Percentiles rank a stretch among this genome's conserved stretches.
Conservation (phyloP, 1,140 invertebrate species). For the Temnothorax curvispinosus region DNA sequence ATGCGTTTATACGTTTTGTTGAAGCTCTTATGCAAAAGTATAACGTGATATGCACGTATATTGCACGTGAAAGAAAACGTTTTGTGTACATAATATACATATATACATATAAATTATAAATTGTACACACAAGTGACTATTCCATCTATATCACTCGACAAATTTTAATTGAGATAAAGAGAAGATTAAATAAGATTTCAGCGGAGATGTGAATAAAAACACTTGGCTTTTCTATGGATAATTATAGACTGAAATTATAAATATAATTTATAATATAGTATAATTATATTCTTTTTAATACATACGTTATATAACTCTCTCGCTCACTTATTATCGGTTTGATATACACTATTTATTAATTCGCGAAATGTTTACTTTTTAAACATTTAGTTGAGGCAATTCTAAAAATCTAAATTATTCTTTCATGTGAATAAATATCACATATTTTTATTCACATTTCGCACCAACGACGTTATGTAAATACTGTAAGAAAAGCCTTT, state of each 20-base stretch:
- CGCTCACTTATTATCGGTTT: neutral
- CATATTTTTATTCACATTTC: slow-evolving; percentile 48
- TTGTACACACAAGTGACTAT: slow-evolving; percentile 61
- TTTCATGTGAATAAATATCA: neutral
- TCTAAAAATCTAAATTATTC: neutral
- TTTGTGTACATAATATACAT: slow-evolving; percentile 71
- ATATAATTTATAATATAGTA: slow-evolving; percentile 8
- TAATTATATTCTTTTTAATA: neutral
- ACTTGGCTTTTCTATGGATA: slow-evolving; percentile 44
- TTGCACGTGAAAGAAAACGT: slow-evolving; percentile 12
- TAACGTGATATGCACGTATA: neutral
- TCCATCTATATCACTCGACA: slow-evolving; percentile 58
- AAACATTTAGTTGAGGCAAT: neutral
- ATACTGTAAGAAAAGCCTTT: slow-evolving; percentile 80
- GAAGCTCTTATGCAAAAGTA: slow-evolving; percentile 48
- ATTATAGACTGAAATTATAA: slow-evolving; percentile 13
- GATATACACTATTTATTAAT: neutral
- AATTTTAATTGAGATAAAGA: slow-evolving; percentile 51
- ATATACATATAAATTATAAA: slow-evolving; percentile 63
- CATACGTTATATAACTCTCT: neutral
- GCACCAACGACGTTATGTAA: slow-evolving; percentile 71
- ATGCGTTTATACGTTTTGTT: slow-evolving; percentile 78
- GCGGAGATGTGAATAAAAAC: slow-evolving; percentile 45
- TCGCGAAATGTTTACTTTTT: neutral
- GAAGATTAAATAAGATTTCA: slow-evolving; percentile 49